A percentile compares a stretch with the other conserved stretches of the same genome.
These are phyloP conservation scores for Sarcophaga rosellei DNA, from an alignment of 2,888 invertebrate species.

Conservation along the genomic window DNA sequence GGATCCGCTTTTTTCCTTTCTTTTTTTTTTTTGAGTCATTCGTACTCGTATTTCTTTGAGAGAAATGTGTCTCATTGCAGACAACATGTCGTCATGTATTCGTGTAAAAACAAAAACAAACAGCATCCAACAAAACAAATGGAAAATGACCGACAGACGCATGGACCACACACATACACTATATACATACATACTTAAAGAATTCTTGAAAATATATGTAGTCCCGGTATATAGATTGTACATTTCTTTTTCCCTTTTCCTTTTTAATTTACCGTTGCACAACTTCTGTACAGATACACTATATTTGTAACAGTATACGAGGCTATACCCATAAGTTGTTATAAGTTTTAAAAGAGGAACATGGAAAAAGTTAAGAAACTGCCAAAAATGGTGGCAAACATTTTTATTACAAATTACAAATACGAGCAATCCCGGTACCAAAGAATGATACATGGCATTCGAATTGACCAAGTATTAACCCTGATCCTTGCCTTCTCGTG, in stretches of 20 bases:
- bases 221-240: background rate
- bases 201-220: background rate
- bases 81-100: constrained; percentile 52
- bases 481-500: no score
- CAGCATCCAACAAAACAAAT: background rate
- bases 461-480: no score
- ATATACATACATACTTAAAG: background rate
- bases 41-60: constrained; percentile 6
- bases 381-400: no score
- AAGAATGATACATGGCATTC: no score
- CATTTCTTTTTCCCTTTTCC: background rate
- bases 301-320: background rate
- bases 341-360: background rate
- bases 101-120: constrained; percentile 8
- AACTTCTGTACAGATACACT: background rate
- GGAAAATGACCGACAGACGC: constrained; percentile 29
- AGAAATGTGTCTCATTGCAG: constrained; percentile 52
- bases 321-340: background rate
- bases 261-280: constrained; percentile 25
- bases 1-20: constrained; percentile 20
- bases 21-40: no score
- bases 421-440: no score
- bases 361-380: no score
- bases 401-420: no score
- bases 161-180: constrained; percentile 20